Percentiles rank a stretch among this genome's conserved stretches.
Conservation (phyloP, 35 echinoderm and acorn worm species). For the Lytechinus variegatus region DNA sequence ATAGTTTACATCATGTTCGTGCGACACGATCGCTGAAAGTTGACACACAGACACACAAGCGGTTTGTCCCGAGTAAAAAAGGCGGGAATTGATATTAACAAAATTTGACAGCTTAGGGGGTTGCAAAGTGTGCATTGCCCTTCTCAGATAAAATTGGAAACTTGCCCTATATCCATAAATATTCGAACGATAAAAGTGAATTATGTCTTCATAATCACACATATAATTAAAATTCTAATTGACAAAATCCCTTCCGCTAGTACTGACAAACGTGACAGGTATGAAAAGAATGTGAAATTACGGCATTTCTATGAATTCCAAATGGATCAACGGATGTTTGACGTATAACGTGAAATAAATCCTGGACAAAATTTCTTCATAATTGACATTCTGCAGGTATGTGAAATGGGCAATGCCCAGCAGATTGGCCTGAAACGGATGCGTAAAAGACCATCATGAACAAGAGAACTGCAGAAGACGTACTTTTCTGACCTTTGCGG, state of each 20-base stretch:
- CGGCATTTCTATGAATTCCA: no score
- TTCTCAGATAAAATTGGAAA: background rate
- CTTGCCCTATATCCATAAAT: background rate
- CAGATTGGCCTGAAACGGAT: no score
- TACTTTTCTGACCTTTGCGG: no score
- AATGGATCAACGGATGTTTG: background rate
- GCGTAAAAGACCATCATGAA: no score
- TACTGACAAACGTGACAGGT: no score
- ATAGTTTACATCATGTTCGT: background rate
- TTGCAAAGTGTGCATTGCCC: background rate
- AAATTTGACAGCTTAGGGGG: background rate
- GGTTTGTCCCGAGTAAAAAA: background rate
- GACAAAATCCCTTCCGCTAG: no score
- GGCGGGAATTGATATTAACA: constrained; percentile 1
- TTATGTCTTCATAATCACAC: no score
- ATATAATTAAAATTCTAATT: no score
- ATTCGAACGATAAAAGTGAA: no score
- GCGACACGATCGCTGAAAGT: background rate
- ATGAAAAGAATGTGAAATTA: no score
- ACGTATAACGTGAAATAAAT: background rate
- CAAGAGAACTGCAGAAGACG: no score
- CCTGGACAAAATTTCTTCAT: background rate
- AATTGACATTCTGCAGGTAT: background rate
- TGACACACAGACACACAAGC: background rate
- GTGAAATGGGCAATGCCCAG: no score